A percentile compares a stretch with the other conserved stretches of the same genome.
Conservation (phyloP, 2,797 vertebrate species). For the Clarias laeviceps region DNA sequence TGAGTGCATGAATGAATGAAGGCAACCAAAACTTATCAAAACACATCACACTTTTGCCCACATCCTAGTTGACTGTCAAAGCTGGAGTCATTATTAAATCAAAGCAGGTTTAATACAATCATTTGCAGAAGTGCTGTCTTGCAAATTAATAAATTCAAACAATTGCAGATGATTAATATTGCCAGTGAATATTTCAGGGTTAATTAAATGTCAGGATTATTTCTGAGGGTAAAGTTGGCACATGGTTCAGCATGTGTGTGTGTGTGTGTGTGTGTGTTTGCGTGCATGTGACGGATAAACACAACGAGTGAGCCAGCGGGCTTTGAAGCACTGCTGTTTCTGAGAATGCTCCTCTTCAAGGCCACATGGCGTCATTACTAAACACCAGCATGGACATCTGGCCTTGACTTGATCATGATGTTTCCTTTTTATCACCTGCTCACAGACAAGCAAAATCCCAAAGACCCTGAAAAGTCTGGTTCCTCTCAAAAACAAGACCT, state of each 20-base stretch:
- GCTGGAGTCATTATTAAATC: not conserved
- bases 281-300: slow-evolving; percentile 37
- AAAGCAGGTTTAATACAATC: not conserved
- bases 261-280: slow-evolving; percentile 33
- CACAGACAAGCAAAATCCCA: slow-evolving; percentile 46
- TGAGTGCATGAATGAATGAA: not conserved
- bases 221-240: not conserved
- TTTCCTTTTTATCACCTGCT: slow-evolving; percentile 66
- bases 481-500: slow-evolving; percentile 51
- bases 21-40: not conserved
- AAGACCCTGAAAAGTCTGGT: slow-evolving; percentile 51
- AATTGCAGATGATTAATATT: not conserved
- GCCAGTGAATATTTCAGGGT: not conserved
- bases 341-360: slow-evolving; percentile 57
- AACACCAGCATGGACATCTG: slow-evolving; percentile 60
- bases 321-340: slow-evolving; percentile 55
- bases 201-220: not conserved
- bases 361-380: slow-evolving; percentile 58
- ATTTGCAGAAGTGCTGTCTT: not conserved
- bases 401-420: slow-evolving; percentile 61
- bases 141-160: not conserved
- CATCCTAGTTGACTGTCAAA: not conserved
- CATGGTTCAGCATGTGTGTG: not conserved
- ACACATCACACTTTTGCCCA: not conserved
- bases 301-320: slow-evolving; percentile 47